A percentile compares a stretch with the other conserved stretches of the same genome.
These are phyloP conservation scores for Erpornis zantholeuca DNA, from an alignment of 2,113 vertebrate genomes.

Conservation along the genomic window DNA sequence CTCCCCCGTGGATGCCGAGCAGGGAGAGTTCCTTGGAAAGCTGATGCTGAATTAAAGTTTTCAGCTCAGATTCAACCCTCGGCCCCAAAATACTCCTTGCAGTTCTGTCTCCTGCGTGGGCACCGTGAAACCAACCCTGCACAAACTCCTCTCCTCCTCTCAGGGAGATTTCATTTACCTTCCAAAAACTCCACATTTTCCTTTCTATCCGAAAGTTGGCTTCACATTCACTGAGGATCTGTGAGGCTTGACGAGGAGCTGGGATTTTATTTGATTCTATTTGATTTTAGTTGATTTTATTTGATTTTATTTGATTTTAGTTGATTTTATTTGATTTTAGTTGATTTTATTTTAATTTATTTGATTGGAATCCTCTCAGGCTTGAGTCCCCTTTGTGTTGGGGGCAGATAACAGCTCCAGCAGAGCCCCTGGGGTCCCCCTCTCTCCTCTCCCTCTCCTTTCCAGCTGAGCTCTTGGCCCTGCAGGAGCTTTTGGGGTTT, in stretches of 20 bases:
- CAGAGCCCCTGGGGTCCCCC: background rate
- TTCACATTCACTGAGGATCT: accelerated
- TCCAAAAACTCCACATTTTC: background rate
- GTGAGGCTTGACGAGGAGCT: background rate
- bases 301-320: too few relatives aligned
- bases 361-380: background rate
- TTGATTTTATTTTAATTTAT: too few relatives aligned
- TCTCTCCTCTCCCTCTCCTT: background rate
- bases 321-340: too few relatives aligned
- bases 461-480: background rate
- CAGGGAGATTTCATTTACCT: background rate
- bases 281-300: too few relatives aligned
- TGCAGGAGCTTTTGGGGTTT: background rate
- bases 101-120: background rate
- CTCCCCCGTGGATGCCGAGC: background rate
- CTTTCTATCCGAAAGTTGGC: background rate
- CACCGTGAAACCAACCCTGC: background rate
- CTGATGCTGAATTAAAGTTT: background rate
- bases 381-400: background rate
- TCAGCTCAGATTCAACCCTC: background rate
- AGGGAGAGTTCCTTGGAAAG: background rate
- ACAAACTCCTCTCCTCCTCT: background rate
- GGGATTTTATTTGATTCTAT: background rate
- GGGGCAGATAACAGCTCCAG: background rate
- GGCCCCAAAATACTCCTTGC: background rate